Base-by-base conservation (phyloP, 2,797 vertebrate genomes). In the Jordanella pulchra region DNA sequence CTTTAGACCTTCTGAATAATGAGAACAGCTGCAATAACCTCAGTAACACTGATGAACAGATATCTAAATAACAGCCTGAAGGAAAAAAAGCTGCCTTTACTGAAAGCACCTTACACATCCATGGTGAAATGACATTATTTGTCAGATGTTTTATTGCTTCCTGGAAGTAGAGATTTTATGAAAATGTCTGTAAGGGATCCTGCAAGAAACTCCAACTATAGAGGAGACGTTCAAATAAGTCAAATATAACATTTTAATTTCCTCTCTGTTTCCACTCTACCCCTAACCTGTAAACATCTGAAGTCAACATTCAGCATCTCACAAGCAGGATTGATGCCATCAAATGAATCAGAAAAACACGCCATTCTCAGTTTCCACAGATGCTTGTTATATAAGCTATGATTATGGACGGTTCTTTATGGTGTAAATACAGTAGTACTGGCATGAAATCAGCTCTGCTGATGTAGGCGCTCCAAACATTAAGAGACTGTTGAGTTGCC, bases 1-100 rank as follows among this genome's bases (percentile, higher is more conserved):
- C 27, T 67, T 72, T 72, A 68, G 60, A 84, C 3, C 0, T 1
- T n/a, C 76, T 65, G 30, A 58, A 56, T 64, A 39, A 74, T 76
- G 73, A 83, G 69, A 80, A 67, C 9, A 25, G 28, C n/a, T 28
- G 80, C 51, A 71, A 63, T 47, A 78, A 77, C 72, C 64, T 60
- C n/a, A 72, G 56, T 67, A 32, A 67, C 65, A 76, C 25, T 48
- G 10, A 81, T 69, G 76, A 70, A 50, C 32, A 70, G 13, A 81
- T 50, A 68, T 58, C 50, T 67, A 58, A 58, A 67, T 1, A 74
- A 48, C 17, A 28, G 47, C 69, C 56, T 54, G 28, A 35, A 60
- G 35, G 42, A 48, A 56, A 25, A 35, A 58, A 12, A 68, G 50
- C 14, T 39, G 17, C 67, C 50, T 28, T 48, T 64, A 58, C 35